phyloP scores from a whole-genome alignment of 2,888 invertebrate species.

The Andrena bicolor region DNA sequence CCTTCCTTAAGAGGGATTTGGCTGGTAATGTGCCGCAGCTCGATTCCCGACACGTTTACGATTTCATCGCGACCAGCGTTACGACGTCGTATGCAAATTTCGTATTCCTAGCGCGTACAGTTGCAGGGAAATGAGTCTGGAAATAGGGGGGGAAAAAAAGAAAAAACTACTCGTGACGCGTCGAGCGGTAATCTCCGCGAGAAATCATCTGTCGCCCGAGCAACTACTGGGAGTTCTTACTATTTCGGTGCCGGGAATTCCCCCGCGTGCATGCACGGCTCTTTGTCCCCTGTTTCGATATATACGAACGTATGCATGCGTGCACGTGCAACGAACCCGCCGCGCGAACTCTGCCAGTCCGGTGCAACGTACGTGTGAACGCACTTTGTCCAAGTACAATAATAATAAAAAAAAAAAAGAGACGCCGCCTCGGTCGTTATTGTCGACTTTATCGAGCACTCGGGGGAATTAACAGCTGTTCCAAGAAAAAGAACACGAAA shows the following conservation, averaged over 20 bases:
- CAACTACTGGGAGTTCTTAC: slow-evolving; percentile 20
- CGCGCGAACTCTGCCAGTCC: slow-evolving; percentile 33
- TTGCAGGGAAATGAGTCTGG: not conserved
- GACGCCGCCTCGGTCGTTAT: not conserved
- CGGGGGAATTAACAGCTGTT: slow-evolving; percentile 1
- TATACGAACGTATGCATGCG: not conserved
- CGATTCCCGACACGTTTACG: slow-evolving; percentile 14
- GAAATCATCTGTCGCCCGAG: slow-evolving; percentile 33
- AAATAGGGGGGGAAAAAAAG: slow-evolving; percentile 28
- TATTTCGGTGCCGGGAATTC: slow-evolving; percentile 62
- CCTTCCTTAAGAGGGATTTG: slow-evolving; percentile 29
- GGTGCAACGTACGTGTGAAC: slow-evolving; percentile 61
- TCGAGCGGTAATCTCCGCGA: slow-evolving; percentile 15
- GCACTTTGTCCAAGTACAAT: slow-evolving; percentile 52
- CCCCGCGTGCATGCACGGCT: slow-evolving; percentile 30
- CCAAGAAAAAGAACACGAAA: not conserved
- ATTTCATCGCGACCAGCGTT: not conserved
- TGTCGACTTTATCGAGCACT: not conserved
- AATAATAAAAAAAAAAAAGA: slow-evolving; percentile 18
- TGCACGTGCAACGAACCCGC: slow-evolving; percentile 63
- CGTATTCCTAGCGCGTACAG: not conserved
- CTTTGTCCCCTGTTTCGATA: slow-evolving; percentile 62
- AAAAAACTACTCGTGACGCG: not conserved
- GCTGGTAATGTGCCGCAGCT: slow-evolving; percentile 13
- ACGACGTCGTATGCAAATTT: slow-evolving; percentile 7